Evolutionary conservation across 2,113 vertebrate species (phyloP), one percentile per base, ranked within the genome.

Genomic region (Apteryx owenii): DNA sequence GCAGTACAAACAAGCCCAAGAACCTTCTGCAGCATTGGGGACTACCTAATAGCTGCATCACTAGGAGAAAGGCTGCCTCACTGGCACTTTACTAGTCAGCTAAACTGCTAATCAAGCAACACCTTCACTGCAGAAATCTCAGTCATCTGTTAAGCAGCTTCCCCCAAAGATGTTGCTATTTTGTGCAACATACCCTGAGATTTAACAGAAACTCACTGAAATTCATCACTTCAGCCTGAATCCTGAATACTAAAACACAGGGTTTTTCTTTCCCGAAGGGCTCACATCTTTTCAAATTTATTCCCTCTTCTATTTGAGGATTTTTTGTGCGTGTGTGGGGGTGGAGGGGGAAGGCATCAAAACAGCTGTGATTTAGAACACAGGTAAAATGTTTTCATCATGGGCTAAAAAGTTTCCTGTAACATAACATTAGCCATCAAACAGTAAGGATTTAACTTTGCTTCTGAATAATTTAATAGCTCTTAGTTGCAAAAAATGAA

Each of bases 1-100:
- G 5, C 17, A 28, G 33, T 2, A 31, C 29, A 1, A 23, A 28
- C 0, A 0, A 64, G 31, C 20, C 36, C 44, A 28, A 42, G n/a
- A 31, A 10, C 50, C 40, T 22, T 18, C 9, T 40, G 51, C 9
- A 16, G n/a, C 8, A 38, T 9, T 5, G 0, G 31, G 31, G 31
- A 12, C 23, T 33, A 33, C 33, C 42, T 2, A 14, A 1, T 6
- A 13, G 11, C 22, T 13, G 4, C 5, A 2, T 3, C 17, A n/a
- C 5, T 53, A 73, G 18, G 51, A 76, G 19, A 19, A 19, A 81
- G 14, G 6, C 46, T 5, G 12, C 8, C 15, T 58, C 9, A 3
- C 8, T 7, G 7, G 9, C 40, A 5, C 12, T 29, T 48, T n/a
- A 66, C 25, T n/a, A 4, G 29, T 23, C 12, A 16, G 8, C 42